Conservation (phyloP, 1,140 invertebrate species). For the Lanistes nyassanus region DNA sequence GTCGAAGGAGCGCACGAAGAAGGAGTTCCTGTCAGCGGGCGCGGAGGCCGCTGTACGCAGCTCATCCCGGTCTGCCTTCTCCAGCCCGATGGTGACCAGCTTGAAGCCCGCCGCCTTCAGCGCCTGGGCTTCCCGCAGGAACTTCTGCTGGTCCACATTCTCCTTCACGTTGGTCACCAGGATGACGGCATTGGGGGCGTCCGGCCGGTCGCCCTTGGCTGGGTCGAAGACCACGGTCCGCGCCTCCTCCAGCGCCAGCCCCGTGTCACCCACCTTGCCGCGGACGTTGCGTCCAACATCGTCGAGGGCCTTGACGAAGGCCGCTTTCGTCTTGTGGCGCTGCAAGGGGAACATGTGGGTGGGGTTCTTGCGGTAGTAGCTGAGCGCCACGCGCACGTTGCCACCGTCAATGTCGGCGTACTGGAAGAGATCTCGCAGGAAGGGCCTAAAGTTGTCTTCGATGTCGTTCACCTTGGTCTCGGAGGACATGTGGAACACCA, state of each 20-base stretch:
- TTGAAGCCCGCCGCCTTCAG: constrained; percentile 44
- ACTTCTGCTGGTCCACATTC: constrained; percentile 18
- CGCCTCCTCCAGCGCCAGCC: constrained; percentile 45
- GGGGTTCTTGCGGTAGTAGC: constrained; percentile 45
- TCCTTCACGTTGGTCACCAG: constrained; percentile 48
- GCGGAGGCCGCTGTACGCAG: constrained; percentile 40
- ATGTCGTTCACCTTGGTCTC: constrained; percentile 33
- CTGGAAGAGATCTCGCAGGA: constrained; percentile 42
- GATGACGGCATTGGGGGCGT: constrained; percentile 43
- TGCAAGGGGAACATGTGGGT: constrained; percentile 51
- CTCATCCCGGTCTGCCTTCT: constrained; percentile 29
- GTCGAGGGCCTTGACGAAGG: constrained; percentile 14
- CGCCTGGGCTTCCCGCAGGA: constrained; percentile 31
- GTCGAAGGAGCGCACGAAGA: constrained; percentile 25
- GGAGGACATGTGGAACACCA: constrained; percentile 39
- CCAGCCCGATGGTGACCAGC: constrained; percentile 43
- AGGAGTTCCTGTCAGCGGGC: constrained; percentile 29
- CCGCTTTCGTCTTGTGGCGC: constrained; percentile 30
- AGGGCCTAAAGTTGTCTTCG: constrained; percentile 33
- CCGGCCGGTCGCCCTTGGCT: constrained; percentile 44
- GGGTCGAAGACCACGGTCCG: constrained; percentile 38
- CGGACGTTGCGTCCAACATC: background rate
- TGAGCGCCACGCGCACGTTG: constrained; percentile 41
- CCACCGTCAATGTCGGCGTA: constrained; percentile 49
- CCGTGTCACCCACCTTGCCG: constrained; percentile 41